These are phyloP conservation scores for Delphinus delphis DNA, from an alignment of 2,113 vertebrate genomes.

Conservation along the genomic window DNA sequence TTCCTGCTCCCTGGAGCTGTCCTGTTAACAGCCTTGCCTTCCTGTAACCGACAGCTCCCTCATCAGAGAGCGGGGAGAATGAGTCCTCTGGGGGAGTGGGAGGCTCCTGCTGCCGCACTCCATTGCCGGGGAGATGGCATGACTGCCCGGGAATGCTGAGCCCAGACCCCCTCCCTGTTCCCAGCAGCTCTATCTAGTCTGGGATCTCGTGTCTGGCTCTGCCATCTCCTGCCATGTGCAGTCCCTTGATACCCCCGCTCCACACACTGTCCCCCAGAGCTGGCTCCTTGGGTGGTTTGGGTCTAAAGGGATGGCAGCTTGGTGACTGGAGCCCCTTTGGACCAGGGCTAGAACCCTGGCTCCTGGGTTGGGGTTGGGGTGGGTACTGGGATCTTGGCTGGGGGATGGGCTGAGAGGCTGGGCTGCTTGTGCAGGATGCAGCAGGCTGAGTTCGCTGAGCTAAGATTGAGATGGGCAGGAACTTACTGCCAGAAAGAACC, in stretches of 20 bases:
- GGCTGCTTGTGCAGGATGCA: not conserved
- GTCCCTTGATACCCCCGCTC: not conserved
- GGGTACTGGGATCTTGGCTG: not conserved
- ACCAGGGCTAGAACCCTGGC: not conserved
- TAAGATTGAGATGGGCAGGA: not conserved
- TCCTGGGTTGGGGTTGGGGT: not conserved
- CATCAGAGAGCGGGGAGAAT: constrained; percentile 37
- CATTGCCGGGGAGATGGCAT: constrained; percentile 2
- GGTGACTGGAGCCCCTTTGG: not conserved
- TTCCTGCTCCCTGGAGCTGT: constrained; percentile 29
- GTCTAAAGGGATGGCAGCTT: not conserved
- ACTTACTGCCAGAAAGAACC: not conserved
- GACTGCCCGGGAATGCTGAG: not conserved
- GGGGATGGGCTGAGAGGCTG: not conserved
- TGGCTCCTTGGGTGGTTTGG: not conserved
- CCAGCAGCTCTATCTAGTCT: constrained; percentile 60
- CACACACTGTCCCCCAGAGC: not conserved
- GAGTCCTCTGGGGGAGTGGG: constrained; percentile 28
- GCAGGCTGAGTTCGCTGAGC: not conserved
- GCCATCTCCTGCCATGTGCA: constrained; percentile 4
- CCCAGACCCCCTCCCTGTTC: not conserved
- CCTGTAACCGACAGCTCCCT: constrained; percentile 33
- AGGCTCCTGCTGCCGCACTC: constrained; percentile 31
- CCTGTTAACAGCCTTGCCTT: constrained; percentile 32
- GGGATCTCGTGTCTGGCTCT: constrained; percentile 63